Conservation (phyloP, 1,140 invertebrate species). For the Lordiphosa stackelbergi region DNA sequence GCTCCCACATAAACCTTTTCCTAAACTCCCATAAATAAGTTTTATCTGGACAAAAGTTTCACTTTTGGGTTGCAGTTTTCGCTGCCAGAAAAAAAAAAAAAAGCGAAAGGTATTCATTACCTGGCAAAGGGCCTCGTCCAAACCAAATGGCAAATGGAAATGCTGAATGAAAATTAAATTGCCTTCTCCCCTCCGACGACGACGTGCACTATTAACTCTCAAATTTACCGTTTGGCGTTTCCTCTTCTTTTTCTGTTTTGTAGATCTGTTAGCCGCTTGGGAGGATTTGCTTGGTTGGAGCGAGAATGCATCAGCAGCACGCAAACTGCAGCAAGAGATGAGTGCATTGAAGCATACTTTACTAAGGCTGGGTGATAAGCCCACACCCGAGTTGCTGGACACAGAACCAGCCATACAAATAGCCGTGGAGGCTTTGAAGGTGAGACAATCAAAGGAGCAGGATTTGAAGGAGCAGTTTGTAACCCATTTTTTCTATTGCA, state of each 20-base stretch:
- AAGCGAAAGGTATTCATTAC: conserved; percentile 51
- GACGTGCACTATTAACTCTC: conserved; percentile 32
- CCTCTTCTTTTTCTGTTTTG: conserved; percentile 16
- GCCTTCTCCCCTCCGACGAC: conserved; percentile 30
- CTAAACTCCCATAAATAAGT: background rate
- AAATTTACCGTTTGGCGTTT: conserved; percentile 17
- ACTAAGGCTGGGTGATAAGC: conserved; percentile 59
- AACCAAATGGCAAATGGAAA: conserved; percentile 14
- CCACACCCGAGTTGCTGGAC: conserved; percentile 62
- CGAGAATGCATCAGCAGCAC: conserved; percentile 74
- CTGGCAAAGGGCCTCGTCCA: conserved; percentile 28
- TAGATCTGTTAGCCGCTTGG: conserved; percentile 75
- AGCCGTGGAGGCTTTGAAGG: conserved; percentile 71
- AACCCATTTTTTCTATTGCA: conserved; percentile 71
- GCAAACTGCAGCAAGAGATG: conserved; percentile 75
- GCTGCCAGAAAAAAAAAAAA: conserved; percentile 9
- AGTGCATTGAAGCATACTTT: conserved; percentile 60
- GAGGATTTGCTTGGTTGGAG: conserved; percentile 74
- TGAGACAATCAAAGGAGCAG: conserved; percentile 14
- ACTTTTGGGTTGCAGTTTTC: conserved; percentile 31
- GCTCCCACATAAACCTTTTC: background rate
- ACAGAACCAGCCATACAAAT: conserved; percentile 74
- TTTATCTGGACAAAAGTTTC: conserved; percentile 46
- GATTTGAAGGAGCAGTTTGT: background rate
- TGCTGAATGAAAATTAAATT: conserved; percentile 36